These are phyloP conservation scores for Anolis apletophallus DNA, from an alignment of 2,797 vertebrate species.

Conservation along the genomic window DNA sequence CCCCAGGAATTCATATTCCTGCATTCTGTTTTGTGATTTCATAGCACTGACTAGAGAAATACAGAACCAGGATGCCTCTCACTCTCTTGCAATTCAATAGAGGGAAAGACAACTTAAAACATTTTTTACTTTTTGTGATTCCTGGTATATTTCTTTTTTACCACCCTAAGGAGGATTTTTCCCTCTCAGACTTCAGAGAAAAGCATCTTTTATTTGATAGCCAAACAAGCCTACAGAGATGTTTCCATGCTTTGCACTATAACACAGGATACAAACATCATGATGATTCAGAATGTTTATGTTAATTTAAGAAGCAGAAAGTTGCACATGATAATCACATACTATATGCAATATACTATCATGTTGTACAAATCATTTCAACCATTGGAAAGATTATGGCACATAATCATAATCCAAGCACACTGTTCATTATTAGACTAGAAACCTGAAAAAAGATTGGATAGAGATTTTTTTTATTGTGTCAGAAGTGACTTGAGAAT, in stretches of 20 bases:
- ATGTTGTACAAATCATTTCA: background rate
- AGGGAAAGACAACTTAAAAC: background rate
- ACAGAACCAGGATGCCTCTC: background rate
- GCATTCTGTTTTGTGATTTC: background rate
- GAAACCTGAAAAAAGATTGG: background rate
- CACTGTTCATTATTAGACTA: background rate
- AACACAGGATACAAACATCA: conserved; percentile 32
- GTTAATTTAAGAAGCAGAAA: conserved; percentile 30
- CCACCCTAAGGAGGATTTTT: background rate
- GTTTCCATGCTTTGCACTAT: conserved; percentile 48
- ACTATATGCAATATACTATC: background rate
- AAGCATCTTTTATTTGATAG: no score
- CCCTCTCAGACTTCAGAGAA: no score
- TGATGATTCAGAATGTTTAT: conserved; percentile 39
- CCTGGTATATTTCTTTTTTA: background rate
- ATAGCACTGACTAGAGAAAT: background rate
- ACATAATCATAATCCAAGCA: background rate
- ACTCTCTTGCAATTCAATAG: background rate
- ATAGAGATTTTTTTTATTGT: no score
- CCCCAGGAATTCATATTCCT: background rate
- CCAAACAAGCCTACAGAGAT: background rate
- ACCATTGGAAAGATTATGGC: background rate
- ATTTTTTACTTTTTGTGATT: background rate
- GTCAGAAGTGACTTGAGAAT: no score
- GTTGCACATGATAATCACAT: background rate